Percentiles rank a stretch among this genome's conserved stretches.
phyloP scores from a whole-genome alignment of 2,888 invertebrate genomes.

The Acanthosepion esculentum region DNA sequence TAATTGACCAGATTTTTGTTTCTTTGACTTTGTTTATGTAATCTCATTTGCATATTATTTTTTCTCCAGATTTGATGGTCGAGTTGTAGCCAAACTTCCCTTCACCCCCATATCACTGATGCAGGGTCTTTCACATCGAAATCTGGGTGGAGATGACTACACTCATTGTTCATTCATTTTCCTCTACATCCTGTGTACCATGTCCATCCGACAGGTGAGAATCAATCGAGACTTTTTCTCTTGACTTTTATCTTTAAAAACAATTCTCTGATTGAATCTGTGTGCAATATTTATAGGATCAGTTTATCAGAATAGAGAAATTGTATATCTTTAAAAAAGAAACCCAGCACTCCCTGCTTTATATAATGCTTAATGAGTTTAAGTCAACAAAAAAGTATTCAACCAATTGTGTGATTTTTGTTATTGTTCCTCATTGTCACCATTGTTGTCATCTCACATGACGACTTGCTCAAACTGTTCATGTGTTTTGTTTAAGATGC shows the following conservation, averaged over 20 bases:
- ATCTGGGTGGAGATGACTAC: constrained; percentile 95
- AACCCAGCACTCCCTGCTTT: too few relatives aligned
- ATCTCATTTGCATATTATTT: constrained; percentile 24
- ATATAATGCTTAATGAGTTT: too few relatives aligned
- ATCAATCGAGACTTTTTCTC: neutral
- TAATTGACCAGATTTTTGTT: neutral
- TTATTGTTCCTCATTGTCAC: too few relatives aligned
- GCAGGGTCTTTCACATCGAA: constrained; percentile 94
- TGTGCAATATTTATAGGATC: neutral
- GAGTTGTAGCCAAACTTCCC: constrained; percentile 96
- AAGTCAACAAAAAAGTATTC: too few relatives aligned
- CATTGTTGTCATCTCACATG: too few relatives aligned
- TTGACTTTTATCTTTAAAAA: neutral
- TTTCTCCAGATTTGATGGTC: constrained; percentile 90
- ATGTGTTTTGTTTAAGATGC: too few relatives aligned
- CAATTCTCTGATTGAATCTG: neutral
- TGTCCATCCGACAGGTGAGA: constrained; percentile 92
- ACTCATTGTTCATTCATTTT: constrained; percentile 99
- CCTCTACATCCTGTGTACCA: constrained; percentile 97
- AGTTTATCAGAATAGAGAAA: neutral
- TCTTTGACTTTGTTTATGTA: neutral
- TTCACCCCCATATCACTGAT: constrained; percentile 97
- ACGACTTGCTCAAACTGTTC: too few relatives aligned
- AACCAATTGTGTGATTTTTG: too few relatives aligned
- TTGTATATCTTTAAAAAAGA: neutral